phyloP scores from a whole-genome alignment of 1,140 invertebrate genomes.

The Hypsibius dujardini region DNA sequence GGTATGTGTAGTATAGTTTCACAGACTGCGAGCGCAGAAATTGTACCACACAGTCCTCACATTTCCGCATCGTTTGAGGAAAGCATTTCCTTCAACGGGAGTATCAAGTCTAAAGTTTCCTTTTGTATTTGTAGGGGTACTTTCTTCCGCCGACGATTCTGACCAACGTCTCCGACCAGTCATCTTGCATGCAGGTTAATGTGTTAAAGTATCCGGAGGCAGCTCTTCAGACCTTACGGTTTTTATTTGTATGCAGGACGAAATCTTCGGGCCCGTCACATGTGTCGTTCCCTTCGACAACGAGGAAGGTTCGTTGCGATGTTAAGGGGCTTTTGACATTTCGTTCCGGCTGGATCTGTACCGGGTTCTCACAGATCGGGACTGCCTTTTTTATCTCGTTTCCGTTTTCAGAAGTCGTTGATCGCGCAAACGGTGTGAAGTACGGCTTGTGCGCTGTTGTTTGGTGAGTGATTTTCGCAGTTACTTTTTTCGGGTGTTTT shows the following conservation, averaged over 20 bases:
- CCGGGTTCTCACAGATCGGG: too few relatives aligned
- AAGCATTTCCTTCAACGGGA: too few relatives aligned
- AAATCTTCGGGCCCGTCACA: constrained; percentile 45
- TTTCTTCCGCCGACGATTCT: background rate
- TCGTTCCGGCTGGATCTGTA: too few relatives aligned
- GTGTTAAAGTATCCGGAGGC: background rate
- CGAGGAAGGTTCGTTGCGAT: constrained; percentile 26
- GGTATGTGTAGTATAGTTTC: too few relatives aligned
- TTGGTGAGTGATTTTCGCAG: constrained; percentile 25
- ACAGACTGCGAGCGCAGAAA: too few relatives aligned
- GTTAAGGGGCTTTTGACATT: too few relatives aligned
- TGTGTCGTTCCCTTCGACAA: constrained; percentile 39
- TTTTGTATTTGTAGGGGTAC: background rate
- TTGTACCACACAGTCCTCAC: too few relatives aligned
- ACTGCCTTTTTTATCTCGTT: too few relatives aligned
- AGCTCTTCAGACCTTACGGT: background rate
- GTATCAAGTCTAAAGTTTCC: too few relatives aligned
- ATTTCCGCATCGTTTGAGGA: too few relatives aligned
- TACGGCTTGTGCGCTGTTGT: constrained; percentile 42
- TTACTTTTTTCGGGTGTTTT: too few relatives aligned
- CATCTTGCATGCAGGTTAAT: background rate
- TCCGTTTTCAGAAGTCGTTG: constrained; percentile 32
- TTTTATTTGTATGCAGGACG: constrained; percentile 37
- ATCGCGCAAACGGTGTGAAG: constrained; percentile 35
- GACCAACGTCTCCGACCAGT: background rate